These are phyloP conservation scores for Mylabris sibirica DNA, from an alignment of 2,888 invertebrate genomes.

Conservation along the genomic window DNA sequence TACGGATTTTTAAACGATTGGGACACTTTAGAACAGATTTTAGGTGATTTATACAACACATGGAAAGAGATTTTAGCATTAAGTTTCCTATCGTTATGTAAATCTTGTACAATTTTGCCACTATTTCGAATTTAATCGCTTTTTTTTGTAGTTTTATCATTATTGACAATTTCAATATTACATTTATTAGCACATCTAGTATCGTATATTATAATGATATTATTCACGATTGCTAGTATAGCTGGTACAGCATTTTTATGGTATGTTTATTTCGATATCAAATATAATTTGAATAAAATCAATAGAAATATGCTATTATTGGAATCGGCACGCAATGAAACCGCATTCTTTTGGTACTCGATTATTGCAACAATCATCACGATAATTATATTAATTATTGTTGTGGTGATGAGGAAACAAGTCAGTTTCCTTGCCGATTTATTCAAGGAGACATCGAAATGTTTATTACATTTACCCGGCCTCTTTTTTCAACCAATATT, in stretches of 20 bases:
- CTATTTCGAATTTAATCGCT: constrained; percentile 24
- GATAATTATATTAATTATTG: constrained; percentile 76
- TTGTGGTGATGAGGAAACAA: constrained; percentile 80
- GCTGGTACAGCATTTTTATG: constrained; percentile 83
- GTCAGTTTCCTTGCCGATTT: constrained; percentile 83
- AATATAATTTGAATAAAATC: constrained; percentile 68
- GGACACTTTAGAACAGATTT: constrained; percentile 87
- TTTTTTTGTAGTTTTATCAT: constrained; percentile 75
- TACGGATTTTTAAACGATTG: constrained; percentile 86
- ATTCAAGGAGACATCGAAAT: constrained; percentile 90
- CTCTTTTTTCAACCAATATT: constrained; percentile 84
- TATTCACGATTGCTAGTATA: constrained; percentile 78
- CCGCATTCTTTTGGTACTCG: constrained; percentile 83
- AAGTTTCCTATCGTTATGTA: constrained; percentile 83
- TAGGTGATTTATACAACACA: constrained; percentile 86
- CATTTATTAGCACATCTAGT: constrained; percentile 84
- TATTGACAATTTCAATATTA: constrained; percentile 82
- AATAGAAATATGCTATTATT: constrained; percentile 66
- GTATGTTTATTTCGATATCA: constrained; percentile 87
- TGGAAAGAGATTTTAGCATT: constrained; percentile 87
- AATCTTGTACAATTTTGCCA: constrained; percentile 46
- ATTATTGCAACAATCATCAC: constrained; percentile 88
- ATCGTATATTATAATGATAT: constrained; percentile 86
- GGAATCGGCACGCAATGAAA: constrained; percentile 85
- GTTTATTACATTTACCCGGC: constrained; percentile 83